Percentiles rank a stretch among this genome's conserved stretches.
Evolutionary conservation across 2,797 vertebrate species (phyloP).

Genomic region (Melanotaenia parkinsoni): DNA sequence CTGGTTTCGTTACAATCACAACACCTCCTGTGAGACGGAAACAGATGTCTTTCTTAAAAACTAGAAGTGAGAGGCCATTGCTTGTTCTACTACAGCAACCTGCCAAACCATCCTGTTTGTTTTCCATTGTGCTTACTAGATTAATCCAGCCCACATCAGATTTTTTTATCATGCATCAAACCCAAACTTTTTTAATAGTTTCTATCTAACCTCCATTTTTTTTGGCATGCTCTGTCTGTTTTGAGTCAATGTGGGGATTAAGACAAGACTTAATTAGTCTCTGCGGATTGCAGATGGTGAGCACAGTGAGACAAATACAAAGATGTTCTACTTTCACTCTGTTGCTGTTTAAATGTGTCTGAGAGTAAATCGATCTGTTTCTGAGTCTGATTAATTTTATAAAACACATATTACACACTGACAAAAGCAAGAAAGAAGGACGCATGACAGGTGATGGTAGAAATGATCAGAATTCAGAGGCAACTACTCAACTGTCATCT

Average conservation of each 20-base stretch:
- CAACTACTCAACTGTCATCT: background rate
- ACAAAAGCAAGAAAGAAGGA: no score
- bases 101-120: constrained; percentile 15
- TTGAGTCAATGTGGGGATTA: background rate
- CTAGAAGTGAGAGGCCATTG: background rate
- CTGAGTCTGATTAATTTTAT: background rate
- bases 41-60: no score
- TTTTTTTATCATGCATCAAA: constrained; percentile 16
- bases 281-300: constrained; percentile 34
- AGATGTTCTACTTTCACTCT: constrained; percentile 37
- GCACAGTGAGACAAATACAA: constrained; percentile 36
- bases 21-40: background rate
- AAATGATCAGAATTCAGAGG: background rate
- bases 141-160: constrained; percentile 48
- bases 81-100: background rate
- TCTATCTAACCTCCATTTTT: background rate
- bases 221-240: constrained; percentile 10
- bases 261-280: constrained; percentile 17
- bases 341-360: constrained; percentile 21
- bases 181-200: background rate
- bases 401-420: no score
- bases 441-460: background rate
- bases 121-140: constrained; percentile 36
- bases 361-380: constrained; percentile 27
- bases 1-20: background rate